Percentiles rank a stretch among this genome's conserved stretches.
Conservation (phyloP, 2,113 vertebrate species). For the Anser cygnoides region DNA sequence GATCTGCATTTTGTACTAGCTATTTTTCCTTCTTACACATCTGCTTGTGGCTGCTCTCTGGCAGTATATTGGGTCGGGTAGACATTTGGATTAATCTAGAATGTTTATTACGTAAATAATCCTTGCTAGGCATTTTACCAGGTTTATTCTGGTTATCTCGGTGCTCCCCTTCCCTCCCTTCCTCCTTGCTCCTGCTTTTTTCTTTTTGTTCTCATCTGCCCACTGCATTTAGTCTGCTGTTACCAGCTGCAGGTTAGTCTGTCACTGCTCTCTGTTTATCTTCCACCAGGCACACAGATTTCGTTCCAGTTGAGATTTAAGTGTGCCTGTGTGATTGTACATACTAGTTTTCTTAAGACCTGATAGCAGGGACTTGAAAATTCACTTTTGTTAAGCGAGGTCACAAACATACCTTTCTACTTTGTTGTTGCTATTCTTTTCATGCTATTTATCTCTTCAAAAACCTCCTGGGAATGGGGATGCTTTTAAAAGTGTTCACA, state of each 20-base stretch:
- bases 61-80: not conserved
- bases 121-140: constrained; percentile 20
- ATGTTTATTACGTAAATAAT: not conserved
- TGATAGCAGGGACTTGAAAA: not conserved
- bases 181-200: not conserved
- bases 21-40: not conserved
- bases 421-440: not conserved
- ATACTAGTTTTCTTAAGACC: not conserved
- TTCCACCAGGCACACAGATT: not conserved
- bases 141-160: not conserved
- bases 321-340: not conserved
- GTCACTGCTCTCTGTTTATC: not conserved
- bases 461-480: not conserved
- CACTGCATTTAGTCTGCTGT: not conserved
- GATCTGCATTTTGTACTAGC: accelerated
- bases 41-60: not conserved
- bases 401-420: not conserved
- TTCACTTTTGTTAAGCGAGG: not conserved
- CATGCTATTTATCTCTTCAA: not conserved
- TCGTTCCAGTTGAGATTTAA: not conserved
- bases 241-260: not conserved
- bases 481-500: not conserved
- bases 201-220: not conserved
- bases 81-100: not conserved
- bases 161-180: not conserved